Evolutionary conservation across 2,888 invertebrate species (phyloP), one percentile per base, ranked within the genome.

Genomic region (Machimus rusticus): DNA sequence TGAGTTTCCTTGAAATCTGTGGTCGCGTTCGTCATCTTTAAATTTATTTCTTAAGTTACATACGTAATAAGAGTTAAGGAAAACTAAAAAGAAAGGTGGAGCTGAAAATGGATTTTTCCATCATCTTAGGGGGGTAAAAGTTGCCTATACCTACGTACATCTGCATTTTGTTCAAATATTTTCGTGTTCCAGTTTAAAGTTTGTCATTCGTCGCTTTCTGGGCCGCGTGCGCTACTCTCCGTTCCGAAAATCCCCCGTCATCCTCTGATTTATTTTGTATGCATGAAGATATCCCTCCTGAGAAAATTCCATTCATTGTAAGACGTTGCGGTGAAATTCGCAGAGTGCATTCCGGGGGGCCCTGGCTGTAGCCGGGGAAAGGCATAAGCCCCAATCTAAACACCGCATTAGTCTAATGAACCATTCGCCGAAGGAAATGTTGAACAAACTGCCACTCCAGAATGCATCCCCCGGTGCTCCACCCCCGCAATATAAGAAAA

Each of bases 371-470:
- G 23, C 28, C 66, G 66, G 23, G 28, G 66, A 19, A 66, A 79
- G 51, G 51, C 79, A 51, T 79, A 79, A 79, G 79, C 79, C 51
- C 79, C 90, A 91, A 91, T 92, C 91, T 91, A 90, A 89, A 91
- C 91, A 92, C 90, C 91, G 90, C 91, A 92, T 92, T 92, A 92
- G 91, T 90, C 91, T 92, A 92, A 92, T 92, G 92, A 92, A 92
- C 91, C 92, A 92, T 92, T 90, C 90, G 79, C 79, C 66, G 79
- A 79, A 51, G 51, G 79, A 79, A 79, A 79, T 79, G 79, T 55
- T 79, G 79, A 79, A 79, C 79, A 79, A 79, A 79, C 79, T 79
- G 51, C 39, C 37, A 23, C 78, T 78, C 43, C 39, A 78, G 39
- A 43, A 78, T 78, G 78, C 78, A 78, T 78, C 78, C 8, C 19